Base-by-base conservation (phyloP, 1,140 invertebrate species). In the Andricus grossulariae region DNA sequence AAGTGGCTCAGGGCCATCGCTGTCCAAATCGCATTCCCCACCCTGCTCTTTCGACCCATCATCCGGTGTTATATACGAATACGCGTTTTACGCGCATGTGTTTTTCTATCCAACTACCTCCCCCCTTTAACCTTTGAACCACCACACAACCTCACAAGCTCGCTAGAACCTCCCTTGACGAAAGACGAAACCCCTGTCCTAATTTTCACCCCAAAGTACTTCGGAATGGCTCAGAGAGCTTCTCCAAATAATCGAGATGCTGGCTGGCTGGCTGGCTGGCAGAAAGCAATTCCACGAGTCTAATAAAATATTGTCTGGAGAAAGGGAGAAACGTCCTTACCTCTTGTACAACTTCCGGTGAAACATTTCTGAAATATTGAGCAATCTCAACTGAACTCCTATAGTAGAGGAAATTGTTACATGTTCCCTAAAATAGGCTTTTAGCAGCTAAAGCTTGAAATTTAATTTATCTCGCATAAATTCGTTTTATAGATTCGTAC, bases 1-100 rank as follows among this genome's bases (percentile, higher is more conserved):
- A 90, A 89, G 89, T 90, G 88, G 89, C 89, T 90, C 89, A 90
- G 89, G 89, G 88, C 87, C 89, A 86, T 86, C 83, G 84, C 84
- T 66, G 60, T 88, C 87, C 87, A 88, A 88, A 88, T 88, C 85
- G 81, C 79, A 45, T 80, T 81, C 25, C 73, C 72, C 77, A 72
- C 76, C 75, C 72, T 71, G 57, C 18, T 73, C 71, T 50, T 71
- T 75, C 39, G 51, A n/a, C 72, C 45, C 54, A 49, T 66, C 54
- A 71, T 75, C 74, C 74, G 81, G 79, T 79, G 75, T 78, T 32
- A 45, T 45, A 45, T 45, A 45, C 39, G 39, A 45, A 66, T 66
- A 66, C 25, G 60, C 60, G 60, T 73, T 50, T 66, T 72, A 74
- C 18, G 57, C 19, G 50, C 45, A 32, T n/a, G 54, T 74, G n/a